These are phyloP conservation scores for Pogonomyrmex barbatus DNA, from an alignment of 1,140 invertebrate genomes.

Conservation along the genomic window DNA sequence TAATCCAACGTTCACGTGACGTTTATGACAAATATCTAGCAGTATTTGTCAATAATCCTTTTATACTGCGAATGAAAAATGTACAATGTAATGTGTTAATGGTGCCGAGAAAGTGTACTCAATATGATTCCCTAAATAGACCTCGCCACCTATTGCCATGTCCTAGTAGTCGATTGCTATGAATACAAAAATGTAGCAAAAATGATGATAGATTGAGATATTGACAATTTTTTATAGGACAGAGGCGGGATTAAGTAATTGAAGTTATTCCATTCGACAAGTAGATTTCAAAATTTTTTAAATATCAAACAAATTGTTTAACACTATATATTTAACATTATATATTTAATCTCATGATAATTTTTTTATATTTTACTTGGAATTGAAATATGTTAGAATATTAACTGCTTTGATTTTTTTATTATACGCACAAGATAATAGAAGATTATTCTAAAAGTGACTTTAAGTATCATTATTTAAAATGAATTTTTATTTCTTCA, in stretches of 20 bases:
- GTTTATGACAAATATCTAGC: conserved; percentile 36
- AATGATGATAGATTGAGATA: conserved; percentile 23
- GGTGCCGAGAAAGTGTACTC: background rate
- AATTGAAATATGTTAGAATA: background rate
- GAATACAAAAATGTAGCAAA: conserved; percentile 16
- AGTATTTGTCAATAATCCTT: conserved; percentile 21
- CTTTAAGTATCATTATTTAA: background rate
- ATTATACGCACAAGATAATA: background rate
- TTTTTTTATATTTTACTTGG: background rate
- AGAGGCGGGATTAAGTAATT: background rate
- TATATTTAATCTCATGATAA: background rate
- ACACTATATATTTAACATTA: background rate
- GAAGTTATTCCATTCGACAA: background rate
- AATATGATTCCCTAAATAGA: conserved; percentile 1
- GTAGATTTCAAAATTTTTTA: background rate
- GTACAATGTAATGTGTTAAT: conserved; percentile 23
- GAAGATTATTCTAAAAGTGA: background rate
- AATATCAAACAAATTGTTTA: background rate
- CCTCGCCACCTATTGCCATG: background rate
- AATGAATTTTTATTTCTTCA: background rate
- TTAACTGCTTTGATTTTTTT: background rate
- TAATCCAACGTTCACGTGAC: conserved; percentile 40
- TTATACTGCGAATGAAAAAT: conserved; percentile 27
- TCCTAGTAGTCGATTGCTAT: background rate
- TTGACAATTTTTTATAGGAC: background rate